Evolutionary conservation across 2,113 vertebrate species (phyloP).

Genomic region (Notarius lentiginosus): DNA sequence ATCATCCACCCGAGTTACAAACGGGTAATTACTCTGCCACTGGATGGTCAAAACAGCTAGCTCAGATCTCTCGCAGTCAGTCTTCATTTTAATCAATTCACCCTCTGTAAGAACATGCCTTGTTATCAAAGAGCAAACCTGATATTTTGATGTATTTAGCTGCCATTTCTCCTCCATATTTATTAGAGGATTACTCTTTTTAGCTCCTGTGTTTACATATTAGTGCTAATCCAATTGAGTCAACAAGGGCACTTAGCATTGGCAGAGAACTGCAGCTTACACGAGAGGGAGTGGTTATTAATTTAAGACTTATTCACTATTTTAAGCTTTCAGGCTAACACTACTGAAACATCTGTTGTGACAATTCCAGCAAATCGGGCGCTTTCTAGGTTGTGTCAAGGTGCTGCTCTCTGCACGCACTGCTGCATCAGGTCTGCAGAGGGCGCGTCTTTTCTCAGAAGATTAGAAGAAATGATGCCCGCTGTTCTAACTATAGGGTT

Average conservation of each 20-base stretch:
- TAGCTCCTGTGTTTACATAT: conserved; percentile 84
- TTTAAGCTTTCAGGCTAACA: conserved; percentile 74
- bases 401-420: conserved; percentile 7
- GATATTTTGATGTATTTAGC: conserved; percentile 77
- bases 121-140: conserved; percentile 62
- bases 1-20: conserved; percentile 79
- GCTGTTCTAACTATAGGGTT: conserved; percentile 36
- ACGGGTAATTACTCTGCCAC: conserved; percentile 77
- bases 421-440: conserved; percentile 63
- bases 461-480: conserved; percentile 18
- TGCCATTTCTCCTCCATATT: conserved; percentile 65
- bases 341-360: conserved; percentile 74
- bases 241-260: conserved; percentile 80
- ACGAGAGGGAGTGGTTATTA: conserved; percentile 75
- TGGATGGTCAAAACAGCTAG: conserved; percentile 74
- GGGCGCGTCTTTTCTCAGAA: conserved; percentile 62
- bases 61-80: conserved; percentile 62
- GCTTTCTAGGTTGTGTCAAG: conserved; percentile 59
- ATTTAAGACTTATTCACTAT: conserved; percentile 73
- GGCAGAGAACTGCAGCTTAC: conserved; percentile 75
- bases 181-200: conserved; percentile 79
- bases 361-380: conserved; percentile 69
- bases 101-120: conserved; percentile 63
- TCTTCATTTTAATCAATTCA: conserved; percentile 62
- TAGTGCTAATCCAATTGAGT: conserved; percentile 83